Percentiles rank a stretch among this genome's conserved stretches.
Evolutionary conservation across 2,888 invertebrate genomes (phyloP).

Genomic region (Endotricha flammealis): DNA sequence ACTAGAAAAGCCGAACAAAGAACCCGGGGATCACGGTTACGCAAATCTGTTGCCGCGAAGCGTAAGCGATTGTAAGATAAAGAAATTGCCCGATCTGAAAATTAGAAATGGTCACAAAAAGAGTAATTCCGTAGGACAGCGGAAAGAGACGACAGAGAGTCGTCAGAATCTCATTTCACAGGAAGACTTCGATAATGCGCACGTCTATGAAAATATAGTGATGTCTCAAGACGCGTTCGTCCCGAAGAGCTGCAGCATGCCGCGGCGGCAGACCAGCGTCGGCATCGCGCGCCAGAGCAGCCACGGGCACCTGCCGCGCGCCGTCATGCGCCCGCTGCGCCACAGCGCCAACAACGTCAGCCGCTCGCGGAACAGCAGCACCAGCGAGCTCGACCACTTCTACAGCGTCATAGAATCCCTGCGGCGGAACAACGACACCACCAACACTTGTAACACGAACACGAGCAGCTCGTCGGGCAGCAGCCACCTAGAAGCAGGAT

Average conservation of each 20-base stretch:
- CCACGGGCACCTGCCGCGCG: conserved; percentile 58
- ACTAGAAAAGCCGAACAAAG: conserved; percentile 38
- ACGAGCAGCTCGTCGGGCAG: conserved; percentile 57
- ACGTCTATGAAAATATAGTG: conserved; percentile 68
- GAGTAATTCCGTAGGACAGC: conserved; percentile 68
- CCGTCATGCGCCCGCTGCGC: conserved; percentile 51
- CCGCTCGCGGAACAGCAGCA: conserved; percentile 45
- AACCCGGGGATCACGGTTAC: conserved; percentile 49
- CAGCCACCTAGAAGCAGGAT: conserved; percentile 35
- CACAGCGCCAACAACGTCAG: conserved; percentile 54
- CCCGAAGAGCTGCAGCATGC: conserved; percentile 70
- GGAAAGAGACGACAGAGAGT: conserved; percentile 65
- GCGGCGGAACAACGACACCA: conserved; percentile 34
- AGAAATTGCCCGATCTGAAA: conserved; percentile 49
- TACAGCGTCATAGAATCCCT: conserved; percentile 62
- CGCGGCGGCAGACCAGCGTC: conserved; percentile 53
- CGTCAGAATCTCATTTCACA: conserved; percentile 65
- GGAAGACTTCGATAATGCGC: conserved; percentile 57
- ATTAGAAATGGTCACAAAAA: conserved; percentile 56
- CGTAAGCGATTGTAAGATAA: conserved; percentile 65
- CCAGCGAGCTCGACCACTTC: conserved; percentile 57
- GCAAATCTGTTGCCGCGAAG: conserved; percentile 64
- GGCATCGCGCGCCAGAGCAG: conserved; percentile 61
- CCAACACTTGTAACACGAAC: conserved; percentile 39
- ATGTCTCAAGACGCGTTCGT: conserved; percentile 50